Base-by-base conservation (phyloP, 1,140 invertebrate species). In the Bathynomus jamesi region DNA sequence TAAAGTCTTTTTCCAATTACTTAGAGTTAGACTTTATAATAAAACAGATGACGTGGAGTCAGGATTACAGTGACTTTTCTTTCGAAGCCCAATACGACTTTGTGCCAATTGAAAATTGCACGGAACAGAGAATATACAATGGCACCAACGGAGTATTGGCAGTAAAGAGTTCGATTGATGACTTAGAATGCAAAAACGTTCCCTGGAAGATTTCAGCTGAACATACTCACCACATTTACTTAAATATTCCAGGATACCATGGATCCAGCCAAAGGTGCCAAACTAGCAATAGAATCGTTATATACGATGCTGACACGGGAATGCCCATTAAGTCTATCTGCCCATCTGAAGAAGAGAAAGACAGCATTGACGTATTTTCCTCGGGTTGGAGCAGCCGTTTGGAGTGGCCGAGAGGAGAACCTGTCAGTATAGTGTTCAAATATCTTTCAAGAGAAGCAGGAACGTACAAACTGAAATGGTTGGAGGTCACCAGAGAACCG, bases 31-130 rank as follows among this genome's bases (percentile, higher is more conserved):
- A 87, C 76, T 92, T 93, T 80, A 86, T 85, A 0, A 86, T 92
- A 2, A 88, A 86, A 0, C 85, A 88, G 77, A 93, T 93, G 91
- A 90, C 90, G 80, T 89, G 91, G 28, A 89, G 87, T 10, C 89
- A 93, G 80, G 91, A 93, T 82, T 91, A 90, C 77, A 85, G 87
- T 46, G 88, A 91, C 81, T 92, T 90, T 81, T 87, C 86, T 76
- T 93, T 93, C 81, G 90, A 92, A 79, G 91, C 89, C 0, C 86
- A 87, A 76, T 92, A 89, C 78, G 87, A 90, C 81, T 91, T 91
- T 80, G 79, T 89, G 4, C 53, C 32, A 11, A 67, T 63, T 27
- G 40, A 65, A 24, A 65, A 67, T 13, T 74, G 72, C 27, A 61
- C 53, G 7, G 72, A 67, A 4, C 28, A 70, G 29, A 32, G 61